A percentile compares a stretch with the other conserved stretches of the same genome.
Conservation (phyloP, 2,113 vertebrate genomes). For the Rhinoptilus africanus region DNA sequence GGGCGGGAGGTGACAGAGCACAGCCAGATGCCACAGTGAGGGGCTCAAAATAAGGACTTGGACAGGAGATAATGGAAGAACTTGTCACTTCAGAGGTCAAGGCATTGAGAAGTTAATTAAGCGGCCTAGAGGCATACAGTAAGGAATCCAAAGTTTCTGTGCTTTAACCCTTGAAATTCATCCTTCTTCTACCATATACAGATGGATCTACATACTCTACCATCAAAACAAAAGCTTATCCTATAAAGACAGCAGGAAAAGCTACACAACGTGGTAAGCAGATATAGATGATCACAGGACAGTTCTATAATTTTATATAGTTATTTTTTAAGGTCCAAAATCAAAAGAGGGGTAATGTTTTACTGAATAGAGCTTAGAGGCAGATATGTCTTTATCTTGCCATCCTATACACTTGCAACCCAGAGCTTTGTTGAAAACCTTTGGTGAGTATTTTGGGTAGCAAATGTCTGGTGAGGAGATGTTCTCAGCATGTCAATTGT, state of each 20-base stretch:
- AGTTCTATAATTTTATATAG: not conserved
- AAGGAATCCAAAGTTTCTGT: not conserved
- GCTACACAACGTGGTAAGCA: not conserved
- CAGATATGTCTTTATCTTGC: constrained; percentile 8
- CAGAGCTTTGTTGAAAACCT: constrained; percentile 14
- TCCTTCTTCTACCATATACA: not conserved
- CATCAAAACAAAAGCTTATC: not conserved
- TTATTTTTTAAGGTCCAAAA: constrained; percentile 14
- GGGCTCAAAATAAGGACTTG: fast-evolving
- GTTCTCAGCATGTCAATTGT: not conserved
- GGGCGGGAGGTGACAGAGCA: not conserved
- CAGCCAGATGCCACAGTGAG: not conserved
- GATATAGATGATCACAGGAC: not conserved
- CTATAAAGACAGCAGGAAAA: not conserved
- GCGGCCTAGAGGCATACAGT: fast-evolving
- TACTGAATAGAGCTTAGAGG: not conserved
- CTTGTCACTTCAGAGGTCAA: fast-evolving
- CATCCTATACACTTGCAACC: not conserved
- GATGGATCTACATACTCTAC: not conserved
- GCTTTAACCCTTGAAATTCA: not conserved
- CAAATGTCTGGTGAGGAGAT: not conserved
- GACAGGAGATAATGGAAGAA: not conserved
- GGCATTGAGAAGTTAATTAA: not conserved
- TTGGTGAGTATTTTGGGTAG: constrained; percentile 3
- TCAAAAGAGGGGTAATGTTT: not conserved